phyloP scores from a whole-genome alignment of 2,888 invertebrate species.

The Papilio elwesi region DNA sequence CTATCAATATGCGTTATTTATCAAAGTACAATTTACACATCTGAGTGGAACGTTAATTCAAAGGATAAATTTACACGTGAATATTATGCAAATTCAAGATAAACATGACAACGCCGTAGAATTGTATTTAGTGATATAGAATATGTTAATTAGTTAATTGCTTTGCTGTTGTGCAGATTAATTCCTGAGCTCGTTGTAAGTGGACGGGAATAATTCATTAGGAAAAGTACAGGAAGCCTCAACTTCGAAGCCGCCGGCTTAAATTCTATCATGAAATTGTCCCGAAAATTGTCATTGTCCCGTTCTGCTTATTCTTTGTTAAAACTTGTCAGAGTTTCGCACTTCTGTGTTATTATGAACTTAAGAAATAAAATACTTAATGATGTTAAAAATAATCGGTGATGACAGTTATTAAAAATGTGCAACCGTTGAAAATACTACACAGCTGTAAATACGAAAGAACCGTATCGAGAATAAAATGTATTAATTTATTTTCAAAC shows the following conservation, averaged over 20 bases:
- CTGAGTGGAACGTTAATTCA: slow-evolving; percentile 29
- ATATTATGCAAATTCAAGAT: slow-evolving; percentile 35
- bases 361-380: no score
- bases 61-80: slow-evolving; percentile 36
- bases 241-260: slow-evolving; percentile 16
- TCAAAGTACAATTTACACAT: slow-evolving; percentile 25
- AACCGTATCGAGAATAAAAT: no score
- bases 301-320: slow-evolving; percentile 9
- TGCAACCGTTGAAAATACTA: not conserved
- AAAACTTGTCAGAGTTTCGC: not conserved
- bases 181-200: slow-evolving; percentile 6
- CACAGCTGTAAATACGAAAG: no score
- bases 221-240: slow-evolving; percentile 10
- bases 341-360: not conserved
- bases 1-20: slow-evolving; percentile 21
- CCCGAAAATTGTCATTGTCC: slow-evolving; percentile 13
- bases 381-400: not conserved
- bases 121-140: slow-evolving; percentile 32
- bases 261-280: slow-evolving; percentile 20
- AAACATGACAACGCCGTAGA: slow-evolving; percentile 30
- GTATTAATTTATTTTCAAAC: no score
- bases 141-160: slow-evolving; percentile 38
- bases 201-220: slow-evolving; percentile 34
- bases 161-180: slow-evolving; percentile 23
- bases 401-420: not conserved